Evolutionary conservation across 1,140 invertebrate species (phyloP), one percentile per base, ranked within the genome.

Genomic region (Drosophila arawakana): DNA sequence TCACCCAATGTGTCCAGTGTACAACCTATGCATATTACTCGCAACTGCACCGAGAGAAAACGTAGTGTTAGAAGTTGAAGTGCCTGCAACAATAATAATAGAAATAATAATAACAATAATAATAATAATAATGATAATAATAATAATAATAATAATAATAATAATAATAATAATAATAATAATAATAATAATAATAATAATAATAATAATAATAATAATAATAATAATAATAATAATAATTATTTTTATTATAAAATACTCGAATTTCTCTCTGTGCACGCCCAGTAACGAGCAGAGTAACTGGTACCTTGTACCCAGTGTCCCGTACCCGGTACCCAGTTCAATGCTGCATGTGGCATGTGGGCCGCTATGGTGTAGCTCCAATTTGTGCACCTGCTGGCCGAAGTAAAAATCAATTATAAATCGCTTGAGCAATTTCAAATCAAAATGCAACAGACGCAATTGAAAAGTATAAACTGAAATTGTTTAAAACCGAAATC

Each of bases 381-480:
- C 67, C 71, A 75, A 76, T 76, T 75, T 52, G 63, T 78, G 71
- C 81, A 85, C 82, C 82, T 85, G 81, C 82, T 86, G 79, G 62
- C 61, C 52, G 61, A 67, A 78, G 52, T 67, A 61, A 46, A 82
- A 88, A 73, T 88, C 69, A 79, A 85, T 86, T 86, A 85, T 76
- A 72, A 73, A 50, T 70, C 41, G 71, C 49, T 67, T 30, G 43
- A 55, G 70, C 62, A 50, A 66, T 74, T 78, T 74, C 59, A 60
- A 74, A 69, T 70, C 60, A 54, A 74, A 74, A 41, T 63, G 44
- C 73, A 60, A 34, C 43, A 18, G 54, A 50, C 60, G 18, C 34
- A 25, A 44, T 43, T 39, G 30, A 3, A 30, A 46, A 13, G 39
- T 30, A 25, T 7, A 34, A 59, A 7, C 0, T n/a, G 10, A 50